Base-by-base conservation (phyloP, 2,888 invertebrate species). In the Hirtodrosophila histrioides region DNA sequence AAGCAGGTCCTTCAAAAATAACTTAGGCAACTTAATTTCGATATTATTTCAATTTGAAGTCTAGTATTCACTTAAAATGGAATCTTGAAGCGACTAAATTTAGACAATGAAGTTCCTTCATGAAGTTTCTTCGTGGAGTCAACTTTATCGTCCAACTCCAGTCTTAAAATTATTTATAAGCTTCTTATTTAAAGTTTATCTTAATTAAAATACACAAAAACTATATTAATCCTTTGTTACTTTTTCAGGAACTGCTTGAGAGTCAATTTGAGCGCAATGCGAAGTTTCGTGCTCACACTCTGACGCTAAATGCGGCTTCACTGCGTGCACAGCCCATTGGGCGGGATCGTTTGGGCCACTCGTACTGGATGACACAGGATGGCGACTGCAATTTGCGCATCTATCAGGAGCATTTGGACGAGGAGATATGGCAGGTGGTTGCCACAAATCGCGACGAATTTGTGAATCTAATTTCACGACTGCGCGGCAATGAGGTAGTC, bases 351-450 rank as follows among this genome's bases (percentile, higher is more conserved):
- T 93, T 95, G 88, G 99, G 99, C 0, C 94, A 97, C 90, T 94
- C 96, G 5, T 99, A 99, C 92, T 99, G 99, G 98, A 94, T 96
- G 86, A 97, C 98, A 86, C 94, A 96, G 58, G 97, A 99, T 91
- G 94, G 95, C 70, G 95, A 96, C 64, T 95, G 97, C 84, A 97
- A 98, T 92, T 93, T 99, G 69, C 94, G 97, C 72, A 94, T 99
- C 45, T 99, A 98, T 92, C 95, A 96, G 89, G 99, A 99, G 92
- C 98, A 99, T 89, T 94, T 96, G 75, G 99, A 99, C 92, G 99
- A 99, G 90, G 98, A 99, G 91, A 96, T 96, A 10, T 98, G 98
- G 98, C 95, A 96, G 89, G 93, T 98, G 44, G 96, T 98, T 69
- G 98, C 98, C 69, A 96, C 97, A 91, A 94, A 94, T 92, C 92